These are phyloP conservation scores for Macropus fuliginosus DNA, from an alignment of 2,797 vertebrate species.

Conservation along the genomic window DNA sequence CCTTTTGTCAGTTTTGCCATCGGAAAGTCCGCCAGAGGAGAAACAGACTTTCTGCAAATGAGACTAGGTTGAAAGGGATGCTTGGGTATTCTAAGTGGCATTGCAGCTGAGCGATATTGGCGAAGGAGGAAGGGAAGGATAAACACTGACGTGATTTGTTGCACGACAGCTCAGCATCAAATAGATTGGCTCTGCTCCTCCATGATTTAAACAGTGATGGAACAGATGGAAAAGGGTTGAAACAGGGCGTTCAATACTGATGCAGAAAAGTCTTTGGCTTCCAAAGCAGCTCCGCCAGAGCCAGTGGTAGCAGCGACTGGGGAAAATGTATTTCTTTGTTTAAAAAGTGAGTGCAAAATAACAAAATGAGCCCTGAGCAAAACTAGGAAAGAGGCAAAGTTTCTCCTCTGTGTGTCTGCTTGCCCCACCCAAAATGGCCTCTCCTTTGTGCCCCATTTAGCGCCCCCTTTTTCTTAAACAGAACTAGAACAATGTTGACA, in stretches of 20 bases:
- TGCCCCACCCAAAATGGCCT: not conserved
- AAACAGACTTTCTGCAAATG: not conserved
- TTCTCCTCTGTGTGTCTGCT: not conserved
- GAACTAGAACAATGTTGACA: not conserved
- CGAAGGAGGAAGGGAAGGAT: not conserved
- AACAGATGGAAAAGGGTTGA: not conserved
- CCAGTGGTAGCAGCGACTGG: not conserved
- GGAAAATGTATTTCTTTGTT: not conserved
- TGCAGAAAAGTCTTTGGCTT: not conserved
- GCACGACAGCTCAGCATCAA: not conserved
- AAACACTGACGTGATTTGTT: not conserved
- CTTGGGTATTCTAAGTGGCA: not conserved
- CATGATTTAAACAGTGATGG: not conserved
- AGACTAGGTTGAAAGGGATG: not conserved
- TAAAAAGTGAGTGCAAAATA: not conserved
- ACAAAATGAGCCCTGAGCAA: not conserved
- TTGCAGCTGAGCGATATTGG: not conserved
- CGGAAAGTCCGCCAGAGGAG: not conserved
- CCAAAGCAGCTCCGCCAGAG: not conserved
- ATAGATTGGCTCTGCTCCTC: not conserved
- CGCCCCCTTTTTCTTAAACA: not conserved
- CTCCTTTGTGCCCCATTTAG: not conserved
- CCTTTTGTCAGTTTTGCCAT: not conserved
- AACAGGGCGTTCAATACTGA: not conserved
- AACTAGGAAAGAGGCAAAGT: not conserved